Base-by-base conservation (phyloP, 2,113 vertebrate genomes). In the Hyla sarda region DNA sequence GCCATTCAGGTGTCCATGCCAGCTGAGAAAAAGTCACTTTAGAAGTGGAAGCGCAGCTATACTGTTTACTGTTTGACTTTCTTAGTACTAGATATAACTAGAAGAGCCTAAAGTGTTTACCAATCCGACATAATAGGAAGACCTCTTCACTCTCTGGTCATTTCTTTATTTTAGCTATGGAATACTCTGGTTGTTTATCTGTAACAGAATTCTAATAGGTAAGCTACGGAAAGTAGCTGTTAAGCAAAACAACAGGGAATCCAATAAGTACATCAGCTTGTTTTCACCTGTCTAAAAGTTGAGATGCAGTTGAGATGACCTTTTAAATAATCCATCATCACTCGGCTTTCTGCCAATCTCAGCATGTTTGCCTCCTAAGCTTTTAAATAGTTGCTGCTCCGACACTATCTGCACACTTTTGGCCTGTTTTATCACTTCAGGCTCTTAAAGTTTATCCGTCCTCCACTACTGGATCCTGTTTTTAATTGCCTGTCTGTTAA, bases 301-400 rank as follows among this genome's bases (percentile, higher is more conserved):
- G 56, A 62, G 54, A 45, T 45, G 54, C 54, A 10, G 21, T n/a
- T 19, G 54, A 25, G 77, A 80, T 80, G 78, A 81, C 78, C 78
- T 81, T 81, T 81, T 45, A 81, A 81, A 62, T 81, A 81, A 81
- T 81, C 78, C 56, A 62, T 81, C 78, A 62, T 81, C 78, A 28
- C 78, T 81, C 58, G 78, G 78, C 78, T 19, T 81, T 45, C 78
- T 47, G 78, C 78, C 78, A 81, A 81, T 81, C 56, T 62, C 78
- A 19, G 78, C 78, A 19, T 47, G 34, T 81, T 81, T 81, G 56
- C 34, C 78, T 81, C 32, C 34, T 81, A 62, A 65, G 78, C 78
- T 81, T 45, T 62, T 62, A 81, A 47, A 81, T 81, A 81, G 78
- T 81, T 81, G 56, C 78, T 81, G 32, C 60, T 21, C 74, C 10